Evolutionary conservation across 1,140 invertebrate species (phyloP).

Genomic region (Drosophila azteca): DNA sequence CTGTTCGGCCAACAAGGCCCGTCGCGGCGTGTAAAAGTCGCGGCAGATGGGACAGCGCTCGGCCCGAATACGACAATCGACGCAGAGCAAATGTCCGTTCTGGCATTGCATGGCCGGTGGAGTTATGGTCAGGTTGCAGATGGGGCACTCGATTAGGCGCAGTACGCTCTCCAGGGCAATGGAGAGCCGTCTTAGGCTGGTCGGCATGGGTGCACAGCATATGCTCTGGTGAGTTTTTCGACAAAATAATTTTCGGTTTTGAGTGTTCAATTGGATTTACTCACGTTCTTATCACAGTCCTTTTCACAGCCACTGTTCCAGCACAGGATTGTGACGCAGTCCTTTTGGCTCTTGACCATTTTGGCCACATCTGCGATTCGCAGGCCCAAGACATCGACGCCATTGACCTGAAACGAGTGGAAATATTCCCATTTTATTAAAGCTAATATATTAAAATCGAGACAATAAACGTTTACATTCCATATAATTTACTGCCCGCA

Average conservation of each 20-base stretch:
- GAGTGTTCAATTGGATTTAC: neutral
- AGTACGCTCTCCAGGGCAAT: conserved; percentile 84
- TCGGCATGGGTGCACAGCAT: conserved; percentile 85
- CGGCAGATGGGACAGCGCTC: conserved; percentile 87
- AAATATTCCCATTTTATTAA: too few species aligned
- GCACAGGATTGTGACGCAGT: conserved; percentile 83
- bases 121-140: conserved; percentile 86
- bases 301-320: conserved; percentile 84
- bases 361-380: conserved; percentile 86
- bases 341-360: conserved; percentile 84
- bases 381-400: conserved; percentile 86
- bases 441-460: too few species aligned
- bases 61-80: conserved; percentile 86
- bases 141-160: conserved; percentile 87
- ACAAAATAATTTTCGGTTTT: neutral
- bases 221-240: conserved; percentile 59
- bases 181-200: conserved; percentile 84
- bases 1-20: conserved; percentile 73
- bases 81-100: conserved; percentile 88
- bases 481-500: neutral
- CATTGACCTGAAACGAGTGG: conserved; percentile 84
- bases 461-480: too few species aligned
- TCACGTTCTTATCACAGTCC: conserved; percentile 84
- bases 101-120: conserved; percentile 88
- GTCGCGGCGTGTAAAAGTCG: conserved; percentile 78